Evolutionary conservation across 37 sponge, comb jelly and placozoan genomes (phyloP).

Genomic region (Hexactinellida sp.): DNA sequence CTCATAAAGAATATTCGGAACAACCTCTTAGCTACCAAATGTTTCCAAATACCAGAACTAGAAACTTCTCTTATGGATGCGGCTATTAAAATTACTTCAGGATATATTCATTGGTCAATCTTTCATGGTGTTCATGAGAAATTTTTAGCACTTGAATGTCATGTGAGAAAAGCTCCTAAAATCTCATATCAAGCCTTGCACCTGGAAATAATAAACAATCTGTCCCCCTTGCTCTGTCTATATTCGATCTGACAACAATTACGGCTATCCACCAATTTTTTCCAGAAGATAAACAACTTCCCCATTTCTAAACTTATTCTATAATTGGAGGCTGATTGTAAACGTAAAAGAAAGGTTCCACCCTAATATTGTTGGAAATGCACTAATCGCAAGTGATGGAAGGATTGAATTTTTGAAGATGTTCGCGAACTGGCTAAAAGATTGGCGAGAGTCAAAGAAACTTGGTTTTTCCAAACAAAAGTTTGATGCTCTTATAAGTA

Average conservation of each 20-base stretch:
- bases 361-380: too few relatives aligned
- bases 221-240: slow-evolving; percentile 16
- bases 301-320: too few relatives aligned
- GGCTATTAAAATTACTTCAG: too few relatives aligned
- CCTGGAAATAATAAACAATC: background rate
- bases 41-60: too few relatives aligned
- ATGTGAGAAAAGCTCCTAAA: slow-evolving; percentile 10
- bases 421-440: background rate
- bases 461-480: background rate
- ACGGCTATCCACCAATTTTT: background rate
- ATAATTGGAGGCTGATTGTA: background rate
- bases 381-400: too few relatives aligned
- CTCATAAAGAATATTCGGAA: too few relatives aligned
- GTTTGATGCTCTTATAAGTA: background rate
- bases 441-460: background rate
- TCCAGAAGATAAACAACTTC: background rate
- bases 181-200: slow-evolving; percentile 10
- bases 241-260: slow-evolving; percentile 15
- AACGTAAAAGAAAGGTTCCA: too few relatives aligned
- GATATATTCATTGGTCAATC: too few relatives aligned
- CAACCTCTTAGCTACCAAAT: too few relatives aligned
- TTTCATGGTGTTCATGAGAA: too few relatives aligned
- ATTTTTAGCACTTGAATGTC: slow-evolving; percentile 15
- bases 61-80: too few relatives aligned
- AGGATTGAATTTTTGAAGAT: too few relatives aligned